Evolutionary conservation across 2,888 invertebrate species (phyloP), one percentile per base, ranked within the genome.

Genomic region (Cepaea hortensis): DNA sequence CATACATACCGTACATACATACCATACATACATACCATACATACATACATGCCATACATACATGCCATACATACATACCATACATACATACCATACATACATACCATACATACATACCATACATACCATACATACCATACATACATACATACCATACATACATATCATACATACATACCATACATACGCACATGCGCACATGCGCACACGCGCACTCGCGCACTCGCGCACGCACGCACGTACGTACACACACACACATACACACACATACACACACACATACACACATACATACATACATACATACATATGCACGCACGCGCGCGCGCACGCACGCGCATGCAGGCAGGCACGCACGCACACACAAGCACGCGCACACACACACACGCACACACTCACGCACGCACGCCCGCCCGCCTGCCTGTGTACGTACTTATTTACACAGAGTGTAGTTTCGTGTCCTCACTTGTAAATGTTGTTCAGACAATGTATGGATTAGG

Each of bases 121-220:
- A n/a, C n/a, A n/a, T n/a, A n/a, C n/a, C n/a, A n/a, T n/a, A 68
- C 70, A 80, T 9, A 80, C 55, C 62, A 61, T 9, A 61, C n/a
- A 61, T 9, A 80, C n/a, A 46, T 20, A 80, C 62, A 61, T 23
- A 80, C 62, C 65, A n/a, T n/a, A n/a, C n/a, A n/a, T n/a, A n/a
- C n/a, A n/a, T n/a, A n/a, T n/a, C n/a, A n/a, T n/a, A n/a, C 82
- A 70, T 6, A 82, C 70, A 82, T 48, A 68, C n/a, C 70, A 82
- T 48, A 15, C 70, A 82, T 48, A 68, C 48, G 35, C 70, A 68
- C 48, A 68, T 48, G 65, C 70, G 70, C 70, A 82, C 6, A 82
- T 72, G 6, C 62, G 15, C 62, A 62, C 62, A 15, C 62, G 15
- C 62, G 15, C 62, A 62, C 62, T 11, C 77, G 35, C 48, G 46